Conservation (phyloP, 1,140 invertebrate species). For the Cotesia typhae region DNA sequence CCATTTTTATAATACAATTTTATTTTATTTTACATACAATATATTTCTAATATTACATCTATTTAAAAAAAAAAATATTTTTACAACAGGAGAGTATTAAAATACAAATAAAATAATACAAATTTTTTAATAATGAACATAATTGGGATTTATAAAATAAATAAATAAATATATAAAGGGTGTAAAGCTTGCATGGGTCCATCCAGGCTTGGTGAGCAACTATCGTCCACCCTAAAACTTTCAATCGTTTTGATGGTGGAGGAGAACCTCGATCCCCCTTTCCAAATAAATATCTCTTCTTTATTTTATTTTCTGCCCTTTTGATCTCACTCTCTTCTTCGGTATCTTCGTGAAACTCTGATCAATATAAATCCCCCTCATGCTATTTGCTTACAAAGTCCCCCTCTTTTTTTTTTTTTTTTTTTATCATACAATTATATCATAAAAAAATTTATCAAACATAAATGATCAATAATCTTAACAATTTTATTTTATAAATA, state of each 20-base stretch:
- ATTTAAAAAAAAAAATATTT: too few species aligned
- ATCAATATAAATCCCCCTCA: slow-evolving; percentile 61
- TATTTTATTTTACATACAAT: too few species aligned
- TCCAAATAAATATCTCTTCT: slow-evolving; percentile 20
- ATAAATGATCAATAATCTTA: too few species aligned
- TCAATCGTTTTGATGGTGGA: slow-evolving; percentile 48
- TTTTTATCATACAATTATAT: too few species aligned
- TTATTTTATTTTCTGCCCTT: slow-evolving; percentile 1
- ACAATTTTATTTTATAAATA: too few species aligned
- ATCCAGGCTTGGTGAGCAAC: slow-evolving; percentile 61
- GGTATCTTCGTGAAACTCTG: slow-evolving; percentile 41
- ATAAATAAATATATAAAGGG: slow-evolving; percentile 22
- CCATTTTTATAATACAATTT: too few species aligned
- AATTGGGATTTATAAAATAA: slow-evolving; percentile 23
- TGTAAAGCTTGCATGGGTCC: slow-evolving; percentile 43
- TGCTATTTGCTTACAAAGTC: slow-evolving; percentile 59
- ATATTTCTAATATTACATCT: too few species aligned
- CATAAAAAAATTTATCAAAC: too few species aligned
- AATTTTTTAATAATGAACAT: too few species aligned
- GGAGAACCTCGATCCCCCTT: slow-evolving; percentile 39
- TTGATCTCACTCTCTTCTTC: slow-evolving; percentile 28
- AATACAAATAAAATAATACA: too few species aligned
- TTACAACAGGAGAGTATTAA: too few species aligned
- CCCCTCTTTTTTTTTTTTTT: slow-evolving; percentile 60
- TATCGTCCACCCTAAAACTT: slow-evolving; percentile 64